phyloP scores from a whole-genome alignment of 2,113 vertebrate genomes.

The Psephotus haematonotus region DNA sequence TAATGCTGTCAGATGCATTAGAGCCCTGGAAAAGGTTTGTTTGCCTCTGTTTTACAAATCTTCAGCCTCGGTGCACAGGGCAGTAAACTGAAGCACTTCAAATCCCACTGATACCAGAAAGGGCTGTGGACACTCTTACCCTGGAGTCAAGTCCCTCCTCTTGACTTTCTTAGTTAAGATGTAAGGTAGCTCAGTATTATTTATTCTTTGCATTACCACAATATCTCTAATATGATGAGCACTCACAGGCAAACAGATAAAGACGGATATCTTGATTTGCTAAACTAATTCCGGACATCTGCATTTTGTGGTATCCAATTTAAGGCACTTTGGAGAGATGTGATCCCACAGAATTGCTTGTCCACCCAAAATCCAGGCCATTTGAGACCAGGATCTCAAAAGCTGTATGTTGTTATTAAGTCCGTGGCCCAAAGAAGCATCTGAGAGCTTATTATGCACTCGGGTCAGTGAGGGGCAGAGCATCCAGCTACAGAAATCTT shows the following conservation, averaged over 20 bases:
- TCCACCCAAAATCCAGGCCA: background rate
- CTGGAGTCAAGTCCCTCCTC: accelerated
- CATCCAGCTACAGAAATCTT: background rate
- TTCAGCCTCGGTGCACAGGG: background rate
- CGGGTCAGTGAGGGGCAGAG: background rate
- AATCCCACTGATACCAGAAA: background rate
- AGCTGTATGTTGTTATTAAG: background rate
- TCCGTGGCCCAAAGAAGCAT: background rate
- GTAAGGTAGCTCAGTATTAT: background rate
- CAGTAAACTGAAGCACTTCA: background rate
- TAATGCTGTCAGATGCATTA: background rate
- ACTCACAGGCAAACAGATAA: background rate
- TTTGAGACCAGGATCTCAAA: background rate
- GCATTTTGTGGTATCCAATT: background rate
- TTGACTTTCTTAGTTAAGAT: background rate
- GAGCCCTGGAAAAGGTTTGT: background rate
- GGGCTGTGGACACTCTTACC: background rate
- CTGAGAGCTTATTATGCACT: background rate
- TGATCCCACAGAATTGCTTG: background rate
- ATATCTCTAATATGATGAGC: background rate
- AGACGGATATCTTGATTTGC: background rate
- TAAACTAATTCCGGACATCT: background rate
- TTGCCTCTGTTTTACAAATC: background rate
- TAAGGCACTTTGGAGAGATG: background rate
- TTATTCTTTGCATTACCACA: background rate